Evolutionary conservation across 2,797 vertebrate species (phyloP).

Genomic region (Melanotaenia boesemani): DNA sequence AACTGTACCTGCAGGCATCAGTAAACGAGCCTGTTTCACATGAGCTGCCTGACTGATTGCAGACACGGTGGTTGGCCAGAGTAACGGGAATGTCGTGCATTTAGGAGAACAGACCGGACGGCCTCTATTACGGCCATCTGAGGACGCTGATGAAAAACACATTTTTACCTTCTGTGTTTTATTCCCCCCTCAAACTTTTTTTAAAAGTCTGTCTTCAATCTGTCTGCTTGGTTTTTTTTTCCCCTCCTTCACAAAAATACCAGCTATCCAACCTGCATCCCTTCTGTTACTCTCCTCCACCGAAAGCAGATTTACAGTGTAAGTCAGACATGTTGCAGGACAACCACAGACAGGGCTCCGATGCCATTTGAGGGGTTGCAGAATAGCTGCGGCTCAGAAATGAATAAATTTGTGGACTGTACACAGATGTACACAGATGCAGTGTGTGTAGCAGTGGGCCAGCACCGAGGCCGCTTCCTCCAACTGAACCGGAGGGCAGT

Average conservation of each 20-base stretch:
- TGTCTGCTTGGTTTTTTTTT: slow-evolving; percentile 7
- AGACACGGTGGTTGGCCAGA: slow-evolving; percentile 20
- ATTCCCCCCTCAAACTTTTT: not conserved
- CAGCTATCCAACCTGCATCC: slow-evolving; percentile 12
- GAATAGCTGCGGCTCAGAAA: slow-evolving; percentile 9
- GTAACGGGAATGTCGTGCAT: slow-evolving; percentile 52
- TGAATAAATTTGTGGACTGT: not conserved
- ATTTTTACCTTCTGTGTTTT: slow-evolving; percentile 39
- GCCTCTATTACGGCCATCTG: slow-evolving; percentile 56
- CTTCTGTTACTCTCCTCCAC: not conserved
- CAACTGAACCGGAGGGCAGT: slow-evolving; percentile 15
- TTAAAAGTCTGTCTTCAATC: slow-evolving; percentile 17
- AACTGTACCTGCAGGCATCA: slow-evolving; percentile 48
- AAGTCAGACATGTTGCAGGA: slow-evolving; percentile 55
- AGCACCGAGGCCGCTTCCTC: slow-evolving; percentile 34
- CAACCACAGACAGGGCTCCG: slow-evolving; percentile 40
- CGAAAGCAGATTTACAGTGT: slow-evolving; percentile 1
- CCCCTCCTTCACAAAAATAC: slow-evolving; percentile 17
- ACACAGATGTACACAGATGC: not conserved
- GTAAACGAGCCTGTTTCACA: slow-evolving; percentile 41
- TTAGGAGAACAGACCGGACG: slow-evolving; percentile 36
- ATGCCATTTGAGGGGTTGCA: slow-evolving; percentile 15
- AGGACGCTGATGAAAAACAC: slow-evolving; percentile 64
- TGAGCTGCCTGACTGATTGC: slow-evolving; percentile 44
- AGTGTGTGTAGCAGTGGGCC: slow-evolving; percentile 29